A percentile compares a stretch with the other conserved stretches of the same genome.
Conservation (phyloP, 2,888 invertebrate species). For the Abrostola tripartita region DNA sequence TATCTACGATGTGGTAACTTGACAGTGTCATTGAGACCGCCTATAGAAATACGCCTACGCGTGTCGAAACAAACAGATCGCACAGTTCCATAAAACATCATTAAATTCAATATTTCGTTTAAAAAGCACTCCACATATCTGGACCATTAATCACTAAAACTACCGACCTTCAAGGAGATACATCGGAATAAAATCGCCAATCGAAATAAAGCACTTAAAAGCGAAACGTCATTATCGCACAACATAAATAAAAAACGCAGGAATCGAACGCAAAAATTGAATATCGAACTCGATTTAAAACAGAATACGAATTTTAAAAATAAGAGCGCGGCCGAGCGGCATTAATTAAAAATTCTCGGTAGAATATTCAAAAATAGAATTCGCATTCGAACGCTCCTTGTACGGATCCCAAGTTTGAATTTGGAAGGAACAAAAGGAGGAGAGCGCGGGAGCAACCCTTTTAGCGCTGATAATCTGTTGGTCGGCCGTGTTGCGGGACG, state of each 20-base stretch:
- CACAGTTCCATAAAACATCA: slow-evolving; percentile 84
- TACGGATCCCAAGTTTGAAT: slow-evolving; percentile 87
- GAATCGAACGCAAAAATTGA: slow-evolving; percentile 88
- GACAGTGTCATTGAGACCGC: slow-evolving; percentile 71
- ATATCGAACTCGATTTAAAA: slow-evolving; percentile 87
- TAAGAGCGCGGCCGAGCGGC: slow-evolving; percentile 85
- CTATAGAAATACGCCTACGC: slow-evolving; percentile 74
- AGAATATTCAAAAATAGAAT: slow-evolving; percentile 89
- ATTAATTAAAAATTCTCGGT: slow-evolving; percentile 89
- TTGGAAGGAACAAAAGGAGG: slow-evolving; percentile 87
- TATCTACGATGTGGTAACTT: slow-evolving; percentile 72
- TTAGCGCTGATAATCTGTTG: slow-evolving; percentile 89
- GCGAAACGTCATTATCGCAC: slow-evolving; percentile 89
- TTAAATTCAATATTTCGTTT: slow-evolving; percentile 88
- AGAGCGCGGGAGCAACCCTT: slow-evolving; percentile 88
- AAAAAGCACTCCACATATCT: slow-evolving; percentile 88
- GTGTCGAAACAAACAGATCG: slow-evolving; percentile 74
- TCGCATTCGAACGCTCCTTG: slow-evolving; percentile 88
- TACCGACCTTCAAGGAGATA: slow-evolving; percentile 86
- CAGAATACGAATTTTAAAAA: slow-evolving; percentile 87
- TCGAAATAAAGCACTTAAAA: slow-evolving; percentile 88
- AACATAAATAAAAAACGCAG: slow-evolving; percentile 87
- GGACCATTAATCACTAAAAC: slow-evolving; percentile 87
- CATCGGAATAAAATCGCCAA: slow-evolving; percentile 88
- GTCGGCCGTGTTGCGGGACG: slow-evolving; percentile 84